Evolutionary conservation across 2,888 invertebrate species (phyloP).

Genomic region (Scrobipalpa costella): DNA sequence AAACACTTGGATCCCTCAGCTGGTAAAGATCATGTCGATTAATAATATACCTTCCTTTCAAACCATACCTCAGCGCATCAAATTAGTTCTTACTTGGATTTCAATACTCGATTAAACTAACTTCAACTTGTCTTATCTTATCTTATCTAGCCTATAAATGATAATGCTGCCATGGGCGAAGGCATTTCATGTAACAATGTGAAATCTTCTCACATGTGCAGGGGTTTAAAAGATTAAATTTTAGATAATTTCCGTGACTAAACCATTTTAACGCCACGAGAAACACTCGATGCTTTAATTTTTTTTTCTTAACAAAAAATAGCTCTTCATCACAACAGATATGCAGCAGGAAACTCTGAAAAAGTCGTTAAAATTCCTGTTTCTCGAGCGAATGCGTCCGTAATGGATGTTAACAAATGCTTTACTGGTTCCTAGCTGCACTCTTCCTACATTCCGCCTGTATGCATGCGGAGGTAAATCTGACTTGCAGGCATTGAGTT

Average conservation of each 20-base stretch:
- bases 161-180: no score
- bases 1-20: no score
- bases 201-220: no score
- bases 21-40: no score
- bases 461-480: not conserved
- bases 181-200: no score
- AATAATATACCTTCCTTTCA: no score
- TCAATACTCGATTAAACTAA: no score
- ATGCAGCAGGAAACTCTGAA: conserved; percentile 18
- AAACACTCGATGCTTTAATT: not conserved
- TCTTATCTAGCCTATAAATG: no score
- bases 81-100: no score
- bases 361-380: conserved; percentile 25
- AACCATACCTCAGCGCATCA: no score
- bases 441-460: conserved; percentile 18
- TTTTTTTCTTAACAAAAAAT: not conserved
- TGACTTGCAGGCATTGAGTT: not conserved
- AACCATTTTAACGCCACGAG: not conserved
- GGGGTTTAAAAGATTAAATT: no score
- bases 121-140: no score
- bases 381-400: conserved; percentile 8
- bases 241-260: not conserved
- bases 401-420: conserved; percentile 29
- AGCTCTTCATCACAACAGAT: conserved; percentile 7
- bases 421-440: conserved; percentile 15